Evolutionary conservation across 2,113 vertebrate genomes (phyloP).

Genomic region (Daubentonia madagascariensis): DNA sequence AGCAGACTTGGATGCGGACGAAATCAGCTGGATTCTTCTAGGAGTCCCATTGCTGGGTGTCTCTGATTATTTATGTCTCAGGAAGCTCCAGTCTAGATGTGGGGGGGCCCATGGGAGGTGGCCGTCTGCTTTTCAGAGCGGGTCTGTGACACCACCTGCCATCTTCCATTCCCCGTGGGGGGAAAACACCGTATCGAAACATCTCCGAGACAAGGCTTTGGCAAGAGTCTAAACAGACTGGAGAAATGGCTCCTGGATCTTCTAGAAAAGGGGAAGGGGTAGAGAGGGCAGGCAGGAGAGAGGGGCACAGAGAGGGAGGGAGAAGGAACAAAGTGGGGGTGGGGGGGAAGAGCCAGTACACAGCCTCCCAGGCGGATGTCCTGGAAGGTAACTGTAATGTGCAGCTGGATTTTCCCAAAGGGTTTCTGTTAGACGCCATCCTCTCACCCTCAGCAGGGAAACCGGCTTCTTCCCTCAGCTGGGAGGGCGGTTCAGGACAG

Average conservation of each 20-base stretch:
- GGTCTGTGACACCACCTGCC: not conserved
- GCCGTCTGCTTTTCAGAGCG: not conserved
- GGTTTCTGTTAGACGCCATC: not conserved
- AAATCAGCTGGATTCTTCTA: not conserved
- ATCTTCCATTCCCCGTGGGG: not conserved
- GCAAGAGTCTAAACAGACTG: not conserved
- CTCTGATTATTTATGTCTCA: not conserved
- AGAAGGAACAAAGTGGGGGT: not conserved
- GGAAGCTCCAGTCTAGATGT: not conserved
- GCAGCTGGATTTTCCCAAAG: not conserved
- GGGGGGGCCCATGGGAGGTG: not conserved
- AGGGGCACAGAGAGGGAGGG: too few species aligned
- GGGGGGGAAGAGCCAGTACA: not conserved
- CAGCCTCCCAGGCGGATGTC: not conserved
- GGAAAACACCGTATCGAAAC: not conserved
- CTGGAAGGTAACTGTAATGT: not conserved
- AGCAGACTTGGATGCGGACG: not conserved
- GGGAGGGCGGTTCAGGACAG: not conserved
- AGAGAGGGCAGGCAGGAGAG: not conserved
- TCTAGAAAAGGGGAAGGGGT: not conserved
- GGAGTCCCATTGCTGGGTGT: not conserved
- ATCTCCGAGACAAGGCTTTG: not conserved
- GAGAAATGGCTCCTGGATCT: not conserved
- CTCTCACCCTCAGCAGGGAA: not conserved
- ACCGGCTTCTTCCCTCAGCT: not conserved